Conservation (phyloP, 2,797 vertebrate species). For the Anas bernieri region DNA sequence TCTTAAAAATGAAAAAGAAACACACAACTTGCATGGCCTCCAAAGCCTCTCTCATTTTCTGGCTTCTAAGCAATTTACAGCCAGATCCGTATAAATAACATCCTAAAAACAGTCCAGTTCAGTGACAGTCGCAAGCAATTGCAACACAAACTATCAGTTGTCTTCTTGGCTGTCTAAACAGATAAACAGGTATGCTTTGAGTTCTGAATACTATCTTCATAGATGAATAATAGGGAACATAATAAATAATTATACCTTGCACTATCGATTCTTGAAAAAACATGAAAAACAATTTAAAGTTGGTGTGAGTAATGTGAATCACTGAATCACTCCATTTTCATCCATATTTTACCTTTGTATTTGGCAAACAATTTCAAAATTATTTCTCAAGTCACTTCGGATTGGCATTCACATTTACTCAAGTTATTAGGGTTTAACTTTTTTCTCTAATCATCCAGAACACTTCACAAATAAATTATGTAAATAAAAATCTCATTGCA, state of each 20-base stretch:
- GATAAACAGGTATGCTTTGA: neutral
- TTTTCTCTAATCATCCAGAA: neutral
- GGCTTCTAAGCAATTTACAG: neutral
- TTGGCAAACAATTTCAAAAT: neutral
- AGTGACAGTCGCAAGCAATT: accelerated
- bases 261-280: neutral
- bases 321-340: neutral
- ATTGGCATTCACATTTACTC: neutral
- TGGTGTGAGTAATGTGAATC: neutral
- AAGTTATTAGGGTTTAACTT: neutral
- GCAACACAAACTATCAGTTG: neutral
- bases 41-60: neutral
- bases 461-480: neutral
- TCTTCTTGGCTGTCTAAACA: neutral
- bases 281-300: neutral
- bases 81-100: neutral
- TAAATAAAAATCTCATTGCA: neutral
- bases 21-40: neutral
- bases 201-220: neutral
- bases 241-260: neutral
- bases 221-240: neutral
- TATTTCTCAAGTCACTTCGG: neutral
- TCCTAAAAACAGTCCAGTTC: neutral
- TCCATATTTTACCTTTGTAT: neutral
- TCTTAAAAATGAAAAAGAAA: neutral